phyloP scores from a whole-genome alignment of 2,113 vertebrate species.

The Oncorhynchus tshawytscha region DNA sequence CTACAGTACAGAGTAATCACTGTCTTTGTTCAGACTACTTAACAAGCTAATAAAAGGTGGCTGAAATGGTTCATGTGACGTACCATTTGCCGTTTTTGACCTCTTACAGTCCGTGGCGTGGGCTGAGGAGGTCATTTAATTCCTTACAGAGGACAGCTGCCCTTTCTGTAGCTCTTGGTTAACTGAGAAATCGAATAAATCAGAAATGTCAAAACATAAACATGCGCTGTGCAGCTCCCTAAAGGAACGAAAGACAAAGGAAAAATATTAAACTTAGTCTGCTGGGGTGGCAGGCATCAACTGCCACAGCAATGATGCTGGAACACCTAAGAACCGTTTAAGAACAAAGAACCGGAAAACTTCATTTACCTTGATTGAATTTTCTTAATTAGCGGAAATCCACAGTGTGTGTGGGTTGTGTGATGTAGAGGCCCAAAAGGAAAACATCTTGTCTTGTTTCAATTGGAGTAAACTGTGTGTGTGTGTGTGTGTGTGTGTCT shows the following conservation, averaged over 20 bases:
- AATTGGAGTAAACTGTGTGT: conserved; percentile 59
- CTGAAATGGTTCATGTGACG: too few relatives aligned
- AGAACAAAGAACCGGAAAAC: conserved; percentile 35
- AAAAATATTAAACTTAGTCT: too few relatives aligned
- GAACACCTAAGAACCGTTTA: not conserved
- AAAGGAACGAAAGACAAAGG: too few relatives aligned
- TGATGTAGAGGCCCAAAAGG: conserved; percentile 56
- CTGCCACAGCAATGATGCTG: not conserved
- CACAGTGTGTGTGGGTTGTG: conserved; percentile 21
- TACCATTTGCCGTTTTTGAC: not conserved
- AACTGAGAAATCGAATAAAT: not conserved
- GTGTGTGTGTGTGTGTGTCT: conserved; percentile 26
- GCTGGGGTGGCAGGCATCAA: too few relatives aligned
- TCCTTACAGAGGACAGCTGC: not conserved
- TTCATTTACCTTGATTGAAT: conserved; percentile 43
- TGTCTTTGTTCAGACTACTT: too few relatives aligned
- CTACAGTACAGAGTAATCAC: too few relatives aligned
- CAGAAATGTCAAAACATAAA: not conserved
- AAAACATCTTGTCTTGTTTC: conserved; percentile 64
- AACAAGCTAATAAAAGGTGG: too few relatives aligned
- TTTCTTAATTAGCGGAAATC: conserved; percentile 51
- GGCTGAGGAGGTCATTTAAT: conserved; percentile 14
- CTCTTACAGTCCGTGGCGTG: not conserved
- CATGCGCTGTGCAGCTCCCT: too few relatives aligned
- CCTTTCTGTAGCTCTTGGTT: conserved; percentile 6